phyloP scores from a whole-genome alignment of 2,113 vertebrate genomes.

The Phrynocephalus versicolor region DNA sequence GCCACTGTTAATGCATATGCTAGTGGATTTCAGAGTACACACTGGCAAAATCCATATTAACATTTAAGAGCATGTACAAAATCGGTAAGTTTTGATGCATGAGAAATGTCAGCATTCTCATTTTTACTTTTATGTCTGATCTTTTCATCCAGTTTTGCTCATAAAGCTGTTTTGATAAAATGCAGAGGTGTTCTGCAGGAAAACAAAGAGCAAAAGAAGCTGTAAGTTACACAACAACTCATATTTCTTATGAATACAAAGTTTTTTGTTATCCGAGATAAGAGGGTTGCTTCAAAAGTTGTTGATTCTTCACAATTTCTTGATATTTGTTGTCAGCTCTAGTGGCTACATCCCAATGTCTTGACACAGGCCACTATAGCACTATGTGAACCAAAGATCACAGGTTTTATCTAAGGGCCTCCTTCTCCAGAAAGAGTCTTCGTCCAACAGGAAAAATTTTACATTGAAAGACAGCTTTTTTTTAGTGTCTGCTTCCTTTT shows the following conservation, averaged over 20 bases:
- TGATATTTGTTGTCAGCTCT: neutral
- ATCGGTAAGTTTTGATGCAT: slow-evolving; percentile 32
- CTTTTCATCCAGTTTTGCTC: slow-evolving; percentile 25
- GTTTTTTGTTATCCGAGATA: neutral
- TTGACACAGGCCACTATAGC: neutral
- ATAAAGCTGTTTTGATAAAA: slow-evolving; percentile 47
- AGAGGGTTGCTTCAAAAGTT: neutral
- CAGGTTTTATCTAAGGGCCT: neutral
- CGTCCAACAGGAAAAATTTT: neutral
- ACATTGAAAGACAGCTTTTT: neutral
- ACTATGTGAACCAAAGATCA: neutral
- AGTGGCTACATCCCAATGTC: neutral
- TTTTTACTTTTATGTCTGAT: slow-evolving; percentile 18
- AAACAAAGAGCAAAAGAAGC: slow-evolving; percentile 24
- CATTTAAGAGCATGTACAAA: slow-evolving; percentile 19
- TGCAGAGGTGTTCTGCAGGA: neutral
- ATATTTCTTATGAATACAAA: slow-evolving; percentile 14
- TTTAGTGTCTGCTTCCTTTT: too few relatives aligned
- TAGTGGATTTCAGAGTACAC: neutral
- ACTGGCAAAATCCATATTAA: slow-evolving; percentile 43
- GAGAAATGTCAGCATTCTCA: slow-evolving; percentile 32
- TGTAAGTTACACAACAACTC: neutral
- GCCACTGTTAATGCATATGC: neutral
- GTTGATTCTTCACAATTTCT: neutral
- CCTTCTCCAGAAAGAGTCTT: neutral